These are phyloP conservation scores for Heliopora coerulea DNA, from an alignment of 92 coral and sea anemone genomes.

Conservation along the genomic window DNA sequence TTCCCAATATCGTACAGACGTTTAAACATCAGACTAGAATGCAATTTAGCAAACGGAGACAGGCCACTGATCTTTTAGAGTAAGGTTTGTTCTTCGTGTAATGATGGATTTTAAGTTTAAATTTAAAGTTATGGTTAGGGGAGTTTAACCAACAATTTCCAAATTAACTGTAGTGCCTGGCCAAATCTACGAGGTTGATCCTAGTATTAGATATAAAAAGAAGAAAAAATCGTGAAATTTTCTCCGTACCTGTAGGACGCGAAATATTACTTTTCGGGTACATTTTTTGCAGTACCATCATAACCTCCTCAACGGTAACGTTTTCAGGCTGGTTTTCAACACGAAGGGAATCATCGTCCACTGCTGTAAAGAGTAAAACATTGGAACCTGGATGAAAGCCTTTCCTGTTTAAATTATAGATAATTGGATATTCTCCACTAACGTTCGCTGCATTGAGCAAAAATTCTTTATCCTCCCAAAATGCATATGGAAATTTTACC, in stretches of 20 bases:
- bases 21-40: no score
- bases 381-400: conserved; percentile 16
- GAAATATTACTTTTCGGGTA: conserved; percentile 1
- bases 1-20: no score
- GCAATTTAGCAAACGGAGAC: no score
- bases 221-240: no score
- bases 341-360: conserved; percentile 6
- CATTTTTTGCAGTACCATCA: conserved; percentile 9
- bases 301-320: conserved; percentile 9
- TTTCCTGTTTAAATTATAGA: neutral
- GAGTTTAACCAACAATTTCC: no score
- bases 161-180: no score
- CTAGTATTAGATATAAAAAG: no score
- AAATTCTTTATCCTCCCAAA: conserved; percentile 20
- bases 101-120: no score
- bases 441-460: neutral
- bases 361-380: neutral
- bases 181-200: no score
- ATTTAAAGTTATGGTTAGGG: no score
- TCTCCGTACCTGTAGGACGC: neutral
- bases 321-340: conserved; percentile 6
- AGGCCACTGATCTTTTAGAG: no score
- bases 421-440: neutral
- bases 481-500: conserved; percentile 7
- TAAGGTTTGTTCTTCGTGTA: no score